Evolutionary conservation across 2,113 vertebrate species (phyloP).

Genomic region (Triplophysa siluroides): DNA sequence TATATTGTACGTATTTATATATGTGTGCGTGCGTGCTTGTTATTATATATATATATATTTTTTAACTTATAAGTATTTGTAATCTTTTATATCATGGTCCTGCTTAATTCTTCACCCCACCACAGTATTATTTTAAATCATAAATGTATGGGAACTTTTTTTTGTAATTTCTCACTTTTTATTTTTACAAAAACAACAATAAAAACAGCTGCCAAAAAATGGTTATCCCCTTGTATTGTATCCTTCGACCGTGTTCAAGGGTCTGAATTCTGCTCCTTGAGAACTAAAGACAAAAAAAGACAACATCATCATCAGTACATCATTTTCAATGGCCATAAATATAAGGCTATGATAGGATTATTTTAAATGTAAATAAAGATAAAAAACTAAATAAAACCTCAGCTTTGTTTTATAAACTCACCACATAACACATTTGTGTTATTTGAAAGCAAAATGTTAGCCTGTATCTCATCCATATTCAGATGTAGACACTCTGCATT

Average conservation of each 20-base stretch:
- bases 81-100: too few relatives aligned
- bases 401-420: slow-evolving; percentile 28
- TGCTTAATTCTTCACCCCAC: too few relatives aligned
- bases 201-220: not conserved
- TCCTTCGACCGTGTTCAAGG: not conserved
- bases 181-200: not conserved
- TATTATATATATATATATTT: too few relatives aligned
- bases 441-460: slow-evolving; percentile 71
- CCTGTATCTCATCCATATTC: slow-evolving; percentile 73
- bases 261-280: slow-evolving; percentile 27
- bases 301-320: not conserved
- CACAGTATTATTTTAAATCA: too few relatives aligned
- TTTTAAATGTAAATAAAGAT: not conserved
- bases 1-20: too few relatives aligned
- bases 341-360: too few relatives aligned
- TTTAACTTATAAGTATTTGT: too few relatives aligned
- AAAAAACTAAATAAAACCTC: not conserved
- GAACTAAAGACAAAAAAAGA: slow-evolving; percentile 17
- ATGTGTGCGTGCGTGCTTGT: too few relatives aligned
- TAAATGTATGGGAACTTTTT: too few relatives aligned
- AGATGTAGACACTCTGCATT: slow-evolving; percentile 73
- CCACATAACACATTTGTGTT: slow-evolving; percentile 59
- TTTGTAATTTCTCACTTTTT: not conserved
- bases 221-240: too few relatives aligned
- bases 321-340: not conserved